These are phyloP conservation scores for Cherax destructor DNA, from an alignment of 1,140 invertebrate genomes.

Conservation along the genomic window DNA sequence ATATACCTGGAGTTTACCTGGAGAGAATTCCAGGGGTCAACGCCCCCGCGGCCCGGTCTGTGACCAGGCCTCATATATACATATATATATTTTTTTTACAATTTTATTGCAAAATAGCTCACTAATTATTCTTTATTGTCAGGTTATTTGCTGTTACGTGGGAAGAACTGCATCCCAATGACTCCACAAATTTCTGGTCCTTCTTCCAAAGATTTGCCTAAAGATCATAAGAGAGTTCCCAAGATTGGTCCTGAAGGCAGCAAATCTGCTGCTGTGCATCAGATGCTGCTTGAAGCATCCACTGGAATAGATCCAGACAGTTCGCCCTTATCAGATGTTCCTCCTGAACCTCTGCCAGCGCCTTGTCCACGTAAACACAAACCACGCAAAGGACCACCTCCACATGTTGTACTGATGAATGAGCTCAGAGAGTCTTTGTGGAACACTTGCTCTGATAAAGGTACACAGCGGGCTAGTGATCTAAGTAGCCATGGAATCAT, in stretches of 20 bases:
- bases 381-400: background rate
- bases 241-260: background rate
- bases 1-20: too few relatives aligned
- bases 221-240: background rate
- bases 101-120: too few relatives aligned
- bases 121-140: background rate
- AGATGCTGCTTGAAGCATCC: background rate
- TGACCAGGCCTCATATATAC: too few relatives aligned
- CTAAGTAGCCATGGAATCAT: background rate
- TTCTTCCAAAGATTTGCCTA: background rate
- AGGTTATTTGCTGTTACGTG: background rate
- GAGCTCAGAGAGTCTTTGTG: background rate
- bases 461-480: background rate
- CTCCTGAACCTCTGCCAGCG: background rate
- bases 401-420: background rate
- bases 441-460: background rate
- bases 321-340: background rate
- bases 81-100: too few relatives aligned
- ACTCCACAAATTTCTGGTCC: background rate
- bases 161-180: background rate
- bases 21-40: too few relatives aligned
- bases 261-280: background rate
- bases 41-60: too few relatives aligned
- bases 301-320: background rate
- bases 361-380: background rate